phyloP scores from a whole-genome alignment of 2,888 invertebrate genomes.

The Augiades crinisus region DNA sequence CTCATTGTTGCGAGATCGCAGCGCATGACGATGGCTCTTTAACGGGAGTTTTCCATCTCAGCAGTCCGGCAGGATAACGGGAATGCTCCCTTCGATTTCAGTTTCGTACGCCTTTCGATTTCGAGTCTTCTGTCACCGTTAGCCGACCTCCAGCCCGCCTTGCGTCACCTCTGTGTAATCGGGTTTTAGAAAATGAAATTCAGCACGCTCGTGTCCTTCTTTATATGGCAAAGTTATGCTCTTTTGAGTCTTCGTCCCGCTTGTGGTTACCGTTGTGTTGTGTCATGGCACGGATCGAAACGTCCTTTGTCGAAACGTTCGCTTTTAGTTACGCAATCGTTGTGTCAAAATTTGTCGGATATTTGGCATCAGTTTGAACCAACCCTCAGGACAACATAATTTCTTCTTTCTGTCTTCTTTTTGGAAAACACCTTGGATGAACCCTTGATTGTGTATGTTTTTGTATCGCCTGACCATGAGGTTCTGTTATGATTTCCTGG shows the following conservation, averaged over 20 bases:
- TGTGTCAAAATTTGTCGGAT: not conserved
- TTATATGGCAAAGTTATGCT: conserved; percentile 66
- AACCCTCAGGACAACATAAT: not conserved
- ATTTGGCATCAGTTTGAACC: not conserved
- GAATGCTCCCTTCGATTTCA: conserved; percentile 76
- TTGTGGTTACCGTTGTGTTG: conserved; percentile 42
- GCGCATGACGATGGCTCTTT: conserved; percentile 54
- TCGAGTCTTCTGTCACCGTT: conserved; percentile 65
- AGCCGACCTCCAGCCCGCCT: conserved; percentile 58
- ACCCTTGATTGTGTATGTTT: too few relatives aligned
- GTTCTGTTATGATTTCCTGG: too few relatives aligned
- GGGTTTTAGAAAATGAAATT: conserved; percentile 80
- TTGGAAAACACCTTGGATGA: too few relatives aligned
- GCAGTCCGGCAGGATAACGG: conserved; percentile 71
- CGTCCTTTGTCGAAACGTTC: conserved; percentile 37
- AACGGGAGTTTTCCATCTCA: conserved; percentile 77
- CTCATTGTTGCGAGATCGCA: conserved; percentile 50
- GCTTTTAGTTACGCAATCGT: conserved; percentile 38
- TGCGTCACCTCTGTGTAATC: conserved; percentile 73
- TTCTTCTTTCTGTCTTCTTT: too few relatives aligned
- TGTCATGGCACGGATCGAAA: conserved; percentile 34
- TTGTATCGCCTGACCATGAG: too few relatives aligned
- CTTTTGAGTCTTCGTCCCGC: conserved; percentile 47
- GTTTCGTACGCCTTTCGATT: conserved; percentile 74
- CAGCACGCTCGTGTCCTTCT: conserved; percentile 66